These are phyloP conservation scores for Drosophila affinis DNA, from an alignment of 2,888 invertebrate genomes.

Conservation along the genomic window DNA sequence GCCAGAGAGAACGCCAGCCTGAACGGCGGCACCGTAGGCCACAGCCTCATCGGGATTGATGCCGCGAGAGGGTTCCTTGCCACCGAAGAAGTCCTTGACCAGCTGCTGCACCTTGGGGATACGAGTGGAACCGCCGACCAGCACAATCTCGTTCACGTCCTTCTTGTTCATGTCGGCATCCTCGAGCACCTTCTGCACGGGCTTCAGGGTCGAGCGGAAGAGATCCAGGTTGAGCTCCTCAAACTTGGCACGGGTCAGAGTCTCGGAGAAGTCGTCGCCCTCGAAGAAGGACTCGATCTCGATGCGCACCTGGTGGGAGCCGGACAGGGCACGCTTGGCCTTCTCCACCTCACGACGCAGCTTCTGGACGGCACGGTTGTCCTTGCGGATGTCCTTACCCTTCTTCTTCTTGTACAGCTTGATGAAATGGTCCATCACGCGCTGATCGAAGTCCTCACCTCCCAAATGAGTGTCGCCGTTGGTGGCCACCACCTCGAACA, in stretches of 20 bases:
- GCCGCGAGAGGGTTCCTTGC: conserved; percentile 98
- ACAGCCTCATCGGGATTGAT: conserved; percentile 99
- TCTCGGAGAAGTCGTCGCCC: conserved; percentile 99
- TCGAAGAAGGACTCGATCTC: conserved; percentile 99
- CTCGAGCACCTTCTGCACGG: conserved; percentile 97
- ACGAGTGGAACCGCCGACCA: conserved; percentile 99
- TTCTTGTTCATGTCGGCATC: conserved; percentile 99
- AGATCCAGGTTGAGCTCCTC: conserved; percentile 98
- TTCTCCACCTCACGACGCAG: conserved; percentile 98
- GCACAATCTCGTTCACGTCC: conserved; percentile 98
- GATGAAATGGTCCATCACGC: conserved; percentile 99
- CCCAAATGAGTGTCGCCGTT: conserved; percentile 98
- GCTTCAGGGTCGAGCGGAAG: conserved; percentile 96
- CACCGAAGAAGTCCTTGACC: conserved; percentile 97
- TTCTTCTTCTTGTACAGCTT: conserved; percentile 99
- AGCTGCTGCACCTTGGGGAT: conserved; percentile 98
- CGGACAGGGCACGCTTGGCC: conserved; percentile 97
- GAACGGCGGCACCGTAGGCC: conserved; percentile 99
- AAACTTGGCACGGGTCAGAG: conserved; percentile 98
- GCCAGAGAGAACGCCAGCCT: conserved; percentile 97
- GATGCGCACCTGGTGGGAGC: conserved; percentile 96
- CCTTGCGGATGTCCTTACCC: conserved; percentile 97
- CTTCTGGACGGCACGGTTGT: conserved; percentile 97
- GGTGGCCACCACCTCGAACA: conserved; percentile 91
- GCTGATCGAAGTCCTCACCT: conserved; percentile 99